phyloP scores from a whole-genome alignment of 1,140 invertebrate genomes.

The Eubasilissa regina region DNA sequence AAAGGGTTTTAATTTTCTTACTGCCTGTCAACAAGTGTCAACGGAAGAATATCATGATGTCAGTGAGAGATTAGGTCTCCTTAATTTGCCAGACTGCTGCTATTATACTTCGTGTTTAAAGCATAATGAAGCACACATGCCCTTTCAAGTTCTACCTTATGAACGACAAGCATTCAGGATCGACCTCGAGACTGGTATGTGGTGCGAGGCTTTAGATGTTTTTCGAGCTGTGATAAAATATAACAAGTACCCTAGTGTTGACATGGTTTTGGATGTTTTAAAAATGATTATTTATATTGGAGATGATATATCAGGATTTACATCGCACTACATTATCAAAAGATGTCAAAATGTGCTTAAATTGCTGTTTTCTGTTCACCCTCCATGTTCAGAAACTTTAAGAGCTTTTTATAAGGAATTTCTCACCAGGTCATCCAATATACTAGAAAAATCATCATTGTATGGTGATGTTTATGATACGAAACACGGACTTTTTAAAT shows the following conservation, averaged over 20 bases:
- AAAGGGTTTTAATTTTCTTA: slow-evolving; percentile 33
- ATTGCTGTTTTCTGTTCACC: slow-evolving; percentile 25
- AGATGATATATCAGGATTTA: not conserved
- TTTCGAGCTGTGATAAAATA: slow-evolving; percentile 27
- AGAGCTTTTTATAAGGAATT: slow-evolving; percentile 31
- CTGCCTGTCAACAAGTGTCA: slow-evolving; percentile 15
- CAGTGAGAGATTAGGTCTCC: not conserved
- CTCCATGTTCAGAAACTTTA: slow-evolving; percentile 32
- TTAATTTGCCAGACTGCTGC: slow-evolving; percentile 19
- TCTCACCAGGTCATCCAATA: slow-evolving; percentile 3
- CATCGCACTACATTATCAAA: slow-evolving; percentile 36
- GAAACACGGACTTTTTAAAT: slow-evolving; percentile 26
- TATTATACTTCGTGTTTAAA: not conserved
- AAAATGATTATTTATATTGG: slow-evolving; percentile 16
- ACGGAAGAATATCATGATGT: slow-evolving; percentile 28
- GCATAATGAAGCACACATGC: slow-evolving; percentile 4
- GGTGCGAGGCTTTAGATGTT: slow-evolving; percentile 33
- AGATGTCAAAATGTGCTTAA: slow-evolving; percentile 37
- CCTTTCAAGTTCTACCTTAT: slow-evolving; percentile 38
- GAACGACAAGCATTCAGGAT: slow-evolving; percentile 30
- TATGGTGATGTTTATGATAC: slow-evolving; percentile 24
- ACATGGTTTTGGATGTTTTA: slow-evolving; percentile 25
- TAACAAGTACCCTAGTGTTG: slow-evolving; percentile 27
- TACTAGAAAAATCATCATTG: slow-evolving; percentile 1
- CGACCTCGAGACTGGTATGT: slow-evolving; percentile 17